Percentiles rank a stretch among this genome's conserved stretches.
Conservation (phyloP, 2,113 vertebrate genomes). For the Sander vitreus region DNA sequence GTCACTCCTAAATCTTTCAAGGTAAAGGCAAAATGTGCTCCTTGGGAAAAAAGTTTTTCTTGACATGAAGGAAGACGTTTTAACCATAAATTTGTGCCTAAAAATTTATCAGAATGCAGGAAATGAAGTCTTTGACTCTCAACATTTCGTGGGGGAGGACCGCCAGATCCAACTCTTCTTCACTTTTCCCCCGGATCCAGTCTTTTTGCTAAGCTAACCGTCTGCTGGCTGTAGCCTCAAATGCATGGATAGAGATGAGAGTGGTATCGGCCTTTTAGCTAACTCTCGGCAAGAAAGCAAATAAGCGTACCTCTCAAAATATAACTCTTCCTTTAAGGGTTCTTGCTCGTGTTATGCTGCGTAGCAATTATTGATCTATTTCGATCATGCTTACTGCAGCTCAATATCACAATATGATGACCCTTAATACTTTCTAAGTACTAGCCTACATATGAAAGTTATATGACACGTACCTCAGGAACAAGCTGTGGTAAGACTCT, state of each 20-base stretch:
- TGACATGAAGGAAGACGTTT: no score
- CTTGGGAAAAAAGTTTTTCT: no score
- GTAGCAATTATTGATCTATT: not conserved
- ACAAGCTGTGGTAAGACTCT: constrained; percentile 36
- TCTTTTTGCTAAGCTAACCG: not conserved
- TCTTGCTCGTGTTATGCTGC: not conserved
- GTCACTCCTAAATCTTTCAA: no score
- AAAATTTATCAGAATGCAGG: no score
- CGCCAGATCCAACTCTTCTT: no score
- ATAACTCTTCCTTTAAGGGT: not conserved
- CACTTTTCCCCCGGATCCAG: not conserved
- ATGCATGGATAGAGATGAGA: not conserved
- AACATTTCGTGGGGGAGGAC: no score
- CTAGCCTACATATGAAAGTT: not conserved
- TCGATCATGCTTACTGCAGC: not conserved
- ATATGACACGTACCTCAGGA: constrained; percentile 63
- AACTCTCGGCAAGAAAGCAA: no score
- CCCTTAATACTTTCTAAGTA: not conserved
- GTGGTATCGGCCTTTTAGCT: not conserved
- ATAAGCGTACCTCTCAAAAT: not conserved
- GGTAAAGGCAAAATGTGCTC: no score
- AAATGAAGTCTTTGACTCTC: no score
- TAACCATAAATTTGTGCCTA: no score
- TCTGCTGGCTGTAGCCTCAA: not conserved
- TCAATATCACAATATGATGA: not conserved